Evolutionary conservation across 2,797 vertebrate species (phyloP).

Genomic region (Lagocephalus sceleratus): DNA sequence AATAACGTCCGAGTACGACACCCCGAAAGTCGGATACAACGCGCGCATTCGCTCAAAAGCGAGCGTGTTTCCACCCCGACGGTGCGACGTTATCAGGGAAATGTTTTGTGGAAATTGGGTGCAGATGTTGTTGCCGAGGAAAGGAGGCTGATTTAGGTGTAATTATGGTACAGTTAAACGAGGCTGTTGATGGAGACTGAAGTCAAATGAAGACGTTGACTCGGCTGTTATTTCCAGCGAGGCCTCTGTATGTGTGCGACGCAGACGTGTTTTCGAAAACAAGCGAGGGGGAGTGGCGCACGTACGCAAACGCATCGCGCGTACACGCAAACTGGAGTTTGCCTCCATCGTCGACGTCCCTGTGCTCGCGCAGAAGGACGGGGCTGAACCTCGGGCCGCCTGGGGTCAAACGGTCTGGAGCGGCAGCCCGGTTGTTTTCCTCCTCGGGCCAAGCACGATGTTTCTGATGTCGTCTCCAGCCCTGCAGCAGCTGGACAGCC

Average conservation of each 20-base stretch:
- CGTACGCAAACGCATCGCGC: background rate
- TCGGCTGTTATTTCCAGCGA: constrained; percentile 55
- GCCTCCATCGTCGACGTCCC: too few species aligned
- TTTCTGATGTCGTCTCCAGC: too few species aligned
- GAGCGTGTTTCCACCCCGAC: constrained; percentile 18
- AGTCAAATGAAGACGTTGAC: constrained; percentile 57
- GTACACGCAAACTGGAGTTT: constrained; percentile 3
- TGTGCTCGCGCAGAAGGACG: too few species aligned
- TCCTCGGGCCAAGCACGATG: too few species aligned
- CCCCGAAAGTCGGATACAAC: background rate
- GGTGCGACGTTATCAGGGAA: constrained; percentile 14
- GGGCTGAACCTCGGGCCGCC: too few species aligned
- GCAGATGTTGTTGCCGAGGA: constrained; percentile 51
- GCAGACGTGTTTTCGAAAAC: constrained; percentile 41
- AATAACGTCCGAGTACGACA: too few species aligned
- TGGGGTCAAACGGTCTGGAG: too few species aligned
- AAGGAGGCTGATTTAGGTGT: constrained; percentile 46
- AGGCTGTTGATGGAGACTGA: constrained; percentile 50
- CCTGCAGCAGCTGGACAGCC: too few species aligned
- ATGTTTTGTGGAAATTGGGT: constrained; percentile 33
- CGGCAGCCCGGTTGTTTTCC: too few species aligned
- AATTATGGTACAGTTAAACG: constrained; percentile 60
- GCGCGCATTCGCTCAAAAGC: constrained; percentile 1
- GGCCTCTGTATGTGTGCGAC: constrained; percentile 25
- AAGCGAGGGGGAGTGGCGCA: constrained; percentile 8